A percentile compares a stretch with the other conserved stretches of the same genome.
These are phyloP conservation scores for Pogona vitticeps DNA, from an alignment of 2,113 vertebrate species.

Conservation along the genomic window DNA sequence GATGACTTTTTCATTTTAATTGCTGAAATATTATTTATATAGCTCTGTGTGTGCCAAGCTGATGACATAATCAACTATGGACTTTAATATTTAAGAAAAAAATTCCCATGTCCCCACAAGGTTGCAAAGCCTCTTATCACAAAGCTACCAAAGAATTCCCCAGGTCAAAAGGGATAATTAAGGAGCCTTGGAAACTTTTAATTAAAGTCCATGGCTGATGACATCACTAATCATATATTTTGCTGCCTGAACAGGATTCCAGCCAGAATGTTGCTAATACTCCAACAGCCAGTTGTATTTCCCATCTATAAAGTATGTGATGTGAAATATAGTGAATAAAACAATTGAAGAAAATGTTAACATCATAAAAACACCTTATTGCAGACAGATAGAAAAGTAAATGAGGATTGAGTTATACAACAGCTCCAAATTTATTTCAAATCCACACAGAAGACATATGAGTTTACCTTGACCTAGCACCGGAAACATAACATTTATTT, in stretches of 20 bases:
- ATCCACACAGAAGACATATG: neutral
- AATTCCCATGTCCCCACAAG: too few species aligned
- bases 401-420: neutral
- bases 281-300: constrained; percentile 6
- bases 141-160: too few species aligned
- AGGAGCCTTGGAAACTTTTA: too few species aligned
- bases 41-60: too few species aligned
- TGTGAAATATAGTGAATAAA: neutral
- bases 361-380: neutral
- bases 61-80: too few species aligned
- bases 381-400: neutral
- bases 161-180: too few species aligned
- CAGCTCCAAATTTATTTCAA: neutral
- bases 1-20: neutral
- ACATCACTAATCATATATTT: too few species aligned
- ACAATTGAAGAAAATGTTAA: neutral
- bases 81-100: too few species aligned
- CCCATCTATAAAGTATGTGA: neutral
- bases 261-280: neutral
- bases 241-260: too few species aligned
- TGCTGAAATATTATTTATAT: too few species aligned
- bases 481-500: neutral
- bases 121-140: too few species aligned
- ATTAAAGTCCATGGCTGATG: too few species aligned
- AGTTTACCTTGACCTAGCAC: neutral